Conservation (phyloP, 2,888 invertebrate genomes). For the Piscicola geometra region DNA sequence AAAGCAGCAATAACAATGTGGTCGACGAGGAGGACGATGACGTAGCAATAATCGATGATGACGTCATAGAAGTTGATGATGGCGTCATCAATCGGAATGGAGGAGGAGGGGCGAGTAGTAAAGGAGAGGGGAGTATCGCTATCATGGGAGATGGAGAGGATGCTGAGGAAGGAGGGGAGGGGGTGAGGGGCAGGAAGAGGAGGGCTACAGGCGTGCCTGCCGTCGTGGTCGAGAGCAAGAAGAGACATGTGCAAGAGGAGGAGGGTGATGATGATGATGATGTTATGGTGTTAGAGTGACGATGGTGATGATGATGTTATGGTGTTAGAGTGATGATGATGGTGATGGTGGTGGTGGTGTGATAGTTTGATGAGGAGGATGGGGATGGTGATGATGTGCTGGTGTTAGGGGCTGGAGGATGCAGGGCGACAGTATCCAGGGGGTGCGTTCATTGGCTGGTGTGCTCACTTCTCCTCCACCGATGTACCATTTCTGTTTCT, state of each 20-base stretch:
- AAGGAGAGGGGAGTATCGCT: no score
- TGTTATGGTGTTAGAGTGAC: not conserved
- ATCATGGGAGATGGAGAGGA: no score
- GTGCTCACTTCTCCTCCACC: no score
- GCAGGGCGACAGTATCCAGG: no score
- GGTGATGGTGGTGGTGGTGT: no score
- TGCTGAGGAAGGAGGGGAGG: not conserved
- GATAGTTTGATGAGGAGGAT: no score
- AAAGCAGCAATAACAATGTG: not conserved
- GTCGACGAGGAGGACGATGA: not conserved
- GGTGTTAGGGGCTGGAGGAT: no score
- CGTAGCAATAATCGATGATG: conserved; percentile 5
- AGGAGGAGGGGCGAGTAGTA: no score
- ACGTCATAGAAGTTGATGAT: not conserved
- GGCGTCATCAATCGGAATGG: not conserved
- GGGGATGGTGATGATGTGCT: no score
- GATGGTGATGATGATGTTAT: not conserved
- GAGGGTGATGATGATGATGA: conserved; percentile 15
- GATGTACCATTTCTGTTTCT: no score
- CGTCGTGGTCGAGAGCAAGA: not conserved
- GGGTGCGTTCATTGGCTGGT: no score
- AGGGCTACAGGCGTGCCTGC: not conserved
- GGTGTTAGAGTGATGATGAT: no score
- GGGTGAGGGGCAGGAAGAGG: not conserved
- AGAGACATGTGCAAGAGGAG: not conserved